phyloP scores from a whole-genome alignment of 2,113 vertebrate genomes.

The Gopherus evgoodei region DNA sequence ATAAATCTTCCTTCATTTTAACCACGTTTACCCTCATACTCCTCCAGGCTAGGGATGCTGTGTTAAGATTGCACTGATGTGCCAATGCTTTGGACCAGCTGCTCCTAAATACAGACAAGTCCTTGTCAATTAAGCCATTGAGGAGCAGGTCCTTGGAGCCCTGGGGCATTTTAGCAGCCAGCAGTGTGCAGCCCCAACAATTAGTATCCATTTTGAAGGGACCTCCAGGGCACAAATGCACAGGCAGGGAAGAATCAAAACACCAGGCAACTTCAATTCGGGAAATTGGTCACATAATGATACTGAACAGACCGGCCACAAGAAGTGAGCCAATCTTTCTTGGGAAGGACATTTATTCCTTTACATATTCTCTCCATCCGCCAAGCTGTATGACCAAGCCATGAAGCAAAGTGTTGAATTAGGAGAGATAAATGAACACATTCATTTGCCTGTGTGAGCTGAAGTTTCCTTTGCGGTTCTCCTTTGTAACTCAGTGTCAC shows the following conservation, averaged over 20 bases:
- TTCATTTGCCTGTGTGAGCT: slow-evolving; percentile 76
- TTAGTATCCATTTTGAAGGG: slow-evolving; percentile 97
- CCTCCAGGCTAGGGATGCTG: slow-evolving; percentile 90
- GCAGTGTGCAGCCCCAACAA: slow-evolving; percentile 95
- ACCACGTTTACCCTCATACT: slow-evolving; percentile 88
- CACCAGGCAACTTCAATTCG: slow-evolving; percentile 83
- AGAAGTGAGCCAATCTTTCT: slow-evolving; percentile 80
- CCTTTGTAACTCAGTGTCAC: slow-evolving; percentile 89
- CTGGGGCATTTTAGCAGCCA: slow-evolving; percentile 89
- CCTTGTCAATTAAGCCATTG: slow-evolving; percentile 99
- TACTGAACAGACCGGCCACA: slow-evolving; percentile 81
- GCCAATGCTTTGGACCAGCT: slow-evolving; percentile 97
- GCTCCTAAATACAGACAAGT: slow-evolving; percentile 99
- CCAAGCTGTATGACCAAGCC: slow-evolving; percentile 62
- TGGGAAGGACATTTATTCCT: slow-evolving; percentile 37
- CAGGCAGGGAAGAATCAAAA: slow-evolving; percentile 86
- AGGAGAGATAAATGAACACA: slow-evolving; percentile 86
- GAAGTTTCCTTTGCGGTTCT: slow-evolving; percentile 80
- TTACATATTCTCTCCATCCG: slow-evolving; percentile 45
- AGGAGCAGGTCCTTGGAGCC: slow-evolving; percentile 94
- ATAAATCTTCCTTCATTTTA: slow-evolving; percentile 99
- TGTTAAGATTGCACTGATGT: slow-evolving; percentile 97
- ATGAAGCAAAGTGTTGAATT: slow-evolving; percentile 24
- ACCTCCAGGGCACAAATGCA: slow-evolving; percentile 93
- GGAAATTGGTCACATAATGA: slow-evolving; percentile 83